Evolutionary conservation across 2,888 invertebrate genomes (phyloP), one percentile per base, ranked within the genome.

Genomic region (Aethes cnicana): DNA sequence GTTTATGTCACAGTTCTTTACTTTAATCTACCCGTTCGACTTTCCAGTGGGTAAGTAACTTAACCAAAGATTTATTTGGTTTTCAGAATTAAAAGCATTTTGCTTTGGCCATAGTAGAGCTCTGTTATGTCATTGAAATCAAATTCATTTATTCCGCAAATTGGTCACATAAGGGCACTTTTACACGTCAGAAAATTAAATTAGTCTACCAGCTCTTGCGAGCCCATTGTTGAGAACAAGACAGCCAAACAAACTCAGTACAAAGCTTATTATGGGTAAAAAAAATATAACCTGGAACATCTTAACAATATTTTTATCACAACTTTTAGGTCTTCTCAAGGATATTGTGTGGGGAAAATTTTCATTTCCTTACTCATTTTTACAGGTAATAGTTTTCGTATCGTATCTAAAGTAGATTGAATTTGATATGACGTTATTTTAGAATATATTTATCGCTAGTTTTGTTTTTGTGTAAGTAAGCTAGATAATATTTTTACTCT

Each of bases 11-110:
- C 75, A 83, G 54, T 90, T 94, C 72, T 90, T 94, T 69, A 90
- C 90, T 59, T 76, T 91, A 68, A 89, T 94, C 68, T 92, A 93
- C 74, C 93, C 93, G 2, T 89, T 91, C 66, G 91, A 92, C 61
- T 91, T 93, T 78, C 93, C 94, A 54, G 75, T 91, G 48, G 93
- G 94, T 94, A 80, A 92, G 87, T 78, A 36, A 37, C 44, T 14
- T 16, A 18, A 18, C n/a, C 39, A 2, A 4, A 23, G 12, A 47
- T 52, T 46, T 42, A n/a, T n/a, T n/a, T n/a, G n/a, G n/a, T n/a
- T n/a, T n/a, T n/a, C n/a, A n/a, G n/a, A n/a, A n/a, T n/a, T n/a
- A n/a, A n/a, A n/a, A n/a, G n/a, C n/a, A n/a, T n/a, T n/a, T n/a
- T n/a, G n/a, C n/a, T n/a, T n/a, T n/a, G n/a, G n/a, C n/a, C n/a